Percentiles rank a stretch among this genome's conserved stretches.
Evolutionary conservation across 1,140 invertebrate species (phyloP).

Genomic region (Bradynema listronoti): DNA sequence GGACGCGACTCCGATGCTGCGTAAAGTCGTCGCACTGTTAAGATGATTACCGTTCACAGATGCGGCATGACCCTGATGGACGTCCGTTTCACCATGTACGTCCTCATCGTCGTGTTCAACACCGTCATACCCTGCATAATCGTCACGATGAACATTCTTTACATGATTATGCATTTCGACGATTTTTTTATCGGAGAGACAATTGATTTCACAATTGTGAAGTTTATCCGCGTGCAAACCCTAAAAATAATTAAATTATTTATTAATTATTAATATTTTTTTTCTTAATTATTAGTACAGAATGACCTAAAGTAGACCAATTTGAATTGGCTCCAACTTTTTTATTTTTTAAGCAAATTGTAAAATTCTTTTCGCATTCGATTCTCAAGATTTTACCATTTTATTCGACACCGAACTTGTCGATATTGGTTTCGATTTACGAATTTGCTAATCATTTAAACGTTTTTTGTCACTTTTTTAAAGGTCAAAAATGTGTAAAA

Average conservation of each 20-base stretch:
- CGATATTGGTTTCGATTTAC: too few species aligned
- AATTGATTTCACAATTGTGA: conserved; percentile 43
- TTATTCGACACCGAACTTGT: too few species aligned
- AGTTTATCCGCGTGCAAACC: conserved; percentile 54
- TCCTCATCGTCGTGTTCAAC: conserved; percentile 8
- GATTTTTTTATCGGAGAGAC: conserved; percentile 25
- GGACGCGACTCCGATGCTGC: too few species aligned
- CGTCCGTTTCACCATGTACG: conserved; percentile 7
- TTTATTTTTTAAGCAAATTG: too few species aligned
- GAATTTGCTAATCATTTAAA: too few species aligned
- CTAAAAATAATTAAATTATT: conserved; percentile 17
- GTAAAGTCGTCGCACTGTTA: too few species aligned
- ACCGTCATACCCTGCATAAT: conserved; percentile 8
- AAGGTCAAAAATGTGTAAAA: too few species aligned
- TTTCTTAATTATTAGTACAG: not conserved
- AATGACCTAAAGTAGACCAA: not conserved
- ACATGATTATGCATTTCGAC: conserved; percentile 6
- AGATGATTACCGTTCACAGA: not conserved
- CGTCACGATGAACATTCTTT: not conserved
- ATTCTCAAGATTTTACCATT: too few species aligned
- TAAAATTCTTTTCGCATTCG: too few species aligned
- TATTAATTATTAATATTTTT: not conserved
- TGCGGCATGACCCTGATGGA: conserved; percentile 5
- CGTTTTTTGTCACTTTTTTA: too few species aligned
- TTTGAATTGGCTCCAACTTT: too few species aligned